These are phyloP conservation scores for Odontophorus gujanensis DNA, from an alignment of 2,113 vertebrate species.

Conservation along the genomic window DNA sequence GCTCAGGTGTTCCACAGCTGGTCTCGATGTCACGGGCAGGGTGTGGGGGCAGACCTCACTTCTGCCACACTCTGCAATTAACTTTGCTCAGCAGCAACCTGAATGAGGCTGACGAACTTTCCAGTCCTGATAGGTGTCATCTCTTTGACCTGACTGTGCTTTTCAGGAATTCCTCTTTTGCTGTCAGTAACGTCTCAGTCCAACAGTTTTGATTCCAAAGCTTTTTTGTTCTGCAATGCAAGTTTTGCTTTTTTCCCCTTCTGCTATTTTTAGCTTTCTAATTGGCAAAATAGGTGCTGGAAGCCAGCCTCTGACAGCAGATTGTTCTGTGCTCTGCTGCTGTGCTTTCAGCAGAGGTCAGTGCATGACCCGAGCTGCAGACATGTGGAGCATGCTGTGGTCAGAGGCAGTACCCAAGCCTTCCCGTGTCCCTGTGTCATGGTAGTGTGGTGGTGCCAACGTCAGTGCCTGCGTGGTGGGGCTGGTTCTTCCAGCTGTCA, in stretches of 20 bases:
- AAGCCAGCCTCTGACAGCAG: not conserved
- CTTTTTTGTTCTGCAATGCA: not conserved
- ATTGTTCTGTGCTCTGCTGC: not conserved
- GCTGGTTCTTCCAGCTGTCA: slow-evolving; percentile 20
- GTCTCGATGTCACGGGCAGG: not conserved
- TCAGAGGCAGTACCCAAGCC: fast-evolving
- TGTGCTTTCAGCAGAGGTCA: not conserved
- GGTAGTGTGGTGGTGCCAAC: not conserved
- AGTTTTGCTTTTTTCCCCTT: not conserved
- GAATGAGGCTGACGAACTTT: not conserved
- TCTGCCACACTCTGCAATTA: not conserved
- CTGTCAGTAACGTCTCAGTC: not conserved
- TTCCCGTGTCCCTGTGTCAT: fast-evolving
- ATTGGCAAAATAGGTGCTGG: not conserved
- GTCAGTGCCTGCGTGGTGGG: not conserved
- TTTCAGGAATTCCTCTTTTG: not conserved
- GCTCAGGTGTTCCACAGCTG: not conserved
- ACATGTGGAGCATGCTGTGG: not conserved
- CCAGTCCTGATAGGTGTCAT: not conserved
- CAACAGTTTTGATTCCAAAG: not conserved
- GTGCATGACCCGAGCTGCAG: not conserved
- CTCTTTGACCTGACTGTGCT: not conserved
- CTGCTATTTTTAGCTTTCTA: slow-evolving; percentile 47
- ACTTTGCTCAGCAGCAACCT: not conserved
- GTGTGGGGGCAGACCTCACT: not conserved